These are phyloP conservation scores for Lamproptera curius DNA, from an alignment of 2,888 invertebrate genomes.

Conservation along the genomic window DNA sequence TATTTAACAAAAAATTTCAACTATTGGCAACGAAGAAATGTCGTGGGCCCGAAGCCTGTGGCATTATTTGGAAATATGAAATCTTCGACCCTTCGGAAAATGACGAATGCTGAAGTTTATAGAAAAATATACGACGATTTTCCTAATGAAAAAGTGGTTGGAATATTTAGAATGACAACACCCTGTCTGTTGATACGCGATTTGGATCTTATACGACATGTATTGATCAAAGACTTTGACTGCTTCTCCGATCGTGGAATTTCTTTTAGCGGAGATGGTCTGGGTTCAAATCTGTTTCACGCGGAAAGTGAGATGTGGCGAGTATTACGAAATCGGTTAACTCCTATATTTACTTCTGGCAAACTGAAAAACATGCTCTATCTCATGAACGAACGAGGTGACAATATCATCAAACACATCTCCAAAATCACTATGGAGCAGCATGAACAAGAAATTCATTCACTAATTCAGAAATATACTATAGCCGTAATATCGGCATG, in stretches of 20 bases:
- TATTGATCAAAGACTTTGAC: conserved; percentile 52
- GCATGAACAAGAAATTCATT: conserved; percentile 33
- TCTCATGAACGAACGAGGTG: conserved; percentile 37
- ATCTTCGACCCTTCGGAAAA: conserved; percentile 32
- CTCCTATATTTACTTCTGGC: conserved; percentile 49
- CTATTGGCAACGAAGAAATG: conserved; percentile 44
- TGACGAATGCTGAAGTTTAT: conserved; percentile 29
- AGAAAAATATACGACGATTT: conserved; percentile 39
- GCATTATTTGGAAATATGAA: conserved; percentile 43
- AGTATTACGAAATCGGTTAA: conserved; percentile 39
- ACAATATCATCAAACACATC: conserved; percentile 34
- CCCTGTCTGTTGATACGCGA: conserved; percentile 45
- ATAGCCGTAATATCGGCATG: conserved; percentile 35
- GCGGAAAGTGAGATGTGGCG: conserved; percentile 46
- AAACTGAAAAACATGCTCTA: conserved; percentile 53
- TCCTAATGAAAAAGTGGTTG: conserved; percentile 49
- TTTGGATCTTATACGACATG: conserved; percentile 44
- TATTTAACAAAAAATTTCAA: conserved; percentile 44
- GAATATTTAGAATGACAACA: conserved; percentile 43
- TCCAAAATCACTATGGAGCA: conserved; percentile 21
- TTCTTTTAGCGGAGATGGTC: conserved; percentile 39
- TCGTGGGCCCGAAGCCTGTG: conserved; percentile 38
- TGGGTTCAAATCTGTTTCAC: conserved; percentile 46
- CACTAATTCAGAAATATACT: conserved; percentile 38
- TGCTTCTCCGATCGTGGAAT: conserved; percentile 43